These are phyloP conservation scores for Cryptocheilus praepositus DNA, from an alignment of 2,888 invertebrate species.

Conservation along the genomic window DNA sequence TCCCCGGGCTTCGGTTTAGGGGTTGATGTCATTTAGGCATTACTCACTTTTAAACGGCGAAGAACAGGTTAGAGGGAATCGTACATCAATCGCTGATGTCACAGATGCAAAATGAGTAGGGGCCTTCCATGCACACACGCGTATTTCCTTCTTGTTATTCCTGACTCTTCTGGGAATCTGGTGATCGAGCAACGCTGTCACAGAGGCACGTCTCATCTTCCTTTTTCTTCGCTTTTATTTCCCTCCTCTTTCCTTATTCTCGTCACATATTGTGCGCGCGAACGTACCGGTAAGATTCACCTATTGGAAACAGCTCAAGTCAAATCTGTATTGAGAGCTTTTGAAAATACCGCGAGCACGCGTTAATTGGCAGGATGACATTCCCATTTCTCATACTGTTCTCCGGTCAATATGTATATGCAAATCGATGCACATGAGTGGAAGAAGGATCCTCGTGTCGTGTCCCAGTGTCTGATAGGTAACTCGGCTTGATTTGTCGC, in stretches of 20 bases:
- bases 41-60: constrained; percentile 33
- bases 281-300: too few species aligned
- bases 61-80: constrained; percentile 27
- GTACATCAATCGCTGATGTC: constrained; percentile 42
- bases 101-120: constrained; percentile 37
- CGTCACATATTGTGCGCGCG: neutral
- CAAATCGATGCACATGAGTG: too few species aligned
- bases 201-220: constrained; percentile 1
- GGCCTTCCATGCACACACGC: constrained; percentile 21
- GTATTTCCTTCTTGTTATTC: constrained; percentile 29
- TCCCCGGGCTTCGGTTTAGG: neutral
- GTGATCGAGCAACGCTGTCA: constrained; percentile 2
- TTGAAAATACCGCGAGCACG: constrained; percentile 8
- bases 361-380: too few species aligned
- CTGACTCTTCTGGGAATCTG: constrained; percentile 28
- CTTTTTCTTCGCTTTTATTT: constrained; percentile 14
- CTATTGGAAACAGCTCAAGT: constrained; percentile 9
- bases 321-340: constrained; percentile 25
- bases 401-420: too few species aligned
- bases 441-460: too few species aligned
- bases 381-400: too few species aligned
- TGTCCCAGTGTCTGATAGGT: too few species aligned
- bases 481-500: too few species aligned
- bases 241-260: constrained; percentile 4
- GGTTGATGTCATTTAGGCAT: constrained; percentile 40